Conservation (phyloP, 2,797 vertebrate species). For the Hippopotamyrus pictus region DNA sequence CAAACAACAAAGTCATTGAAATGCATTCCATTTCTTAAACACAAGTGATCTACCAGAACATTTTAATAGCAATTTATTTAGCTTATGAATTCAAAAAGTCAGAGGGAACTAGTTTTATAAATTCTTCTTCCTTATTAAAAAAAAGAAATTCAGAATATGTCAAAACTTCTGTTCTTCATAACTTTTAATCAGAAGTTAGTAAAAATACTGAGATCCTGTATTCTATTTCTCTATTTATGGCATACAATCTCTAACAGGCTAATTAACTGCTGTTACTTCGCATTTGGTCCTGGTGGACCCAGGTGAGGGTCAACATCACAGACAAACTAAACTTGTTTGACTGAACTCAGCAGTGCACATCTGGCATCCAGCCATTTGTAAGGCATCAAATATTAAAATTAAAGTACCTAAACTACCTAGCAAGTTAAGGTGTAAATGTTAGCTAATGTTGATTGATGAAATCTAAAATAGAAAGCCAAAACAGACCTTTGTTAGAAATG, state of each 20-base stretch:
- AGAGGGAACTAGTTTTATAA: background rate
- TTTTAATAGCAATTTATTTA: background rate
- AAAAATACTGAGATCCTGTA: background rate
- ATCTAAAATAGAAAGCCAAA: background rate
- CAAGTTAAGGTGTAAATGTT: background rate
- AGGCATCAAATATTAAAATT: background rate
- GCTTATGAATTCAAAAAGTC: background rate
- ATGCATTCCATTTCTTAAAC: background rate
- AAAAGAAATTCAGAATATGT: background rate
- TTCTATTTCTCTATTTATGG: background rate
- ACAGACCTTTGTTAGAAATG: background rate
- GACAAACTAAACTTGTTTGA: background rate
- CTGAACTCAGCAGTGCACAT: background rate
- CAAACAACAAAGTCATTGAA: background rate
- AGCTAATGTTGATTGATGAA: background rate
- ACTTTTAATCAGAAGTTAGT: background rate
- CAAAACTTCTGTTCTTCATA: background rate
- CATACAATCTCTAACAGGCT: background rate
- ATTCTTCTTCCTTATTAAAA: background rate
- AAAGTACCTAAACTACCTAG: background rate
- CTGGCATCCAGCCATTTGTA: background rate
- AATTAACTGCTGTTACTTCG: background rate
- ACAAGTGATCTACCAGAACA: background rate
- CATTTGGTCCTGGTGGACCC: background rate
- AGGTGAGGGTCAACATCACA: background rate